These are phyloP conservation scores for Scomberomorus guttatus DNA, from an alignment of 2,797 vertebrate genomes.

Conservation along the genomic window DNA sequence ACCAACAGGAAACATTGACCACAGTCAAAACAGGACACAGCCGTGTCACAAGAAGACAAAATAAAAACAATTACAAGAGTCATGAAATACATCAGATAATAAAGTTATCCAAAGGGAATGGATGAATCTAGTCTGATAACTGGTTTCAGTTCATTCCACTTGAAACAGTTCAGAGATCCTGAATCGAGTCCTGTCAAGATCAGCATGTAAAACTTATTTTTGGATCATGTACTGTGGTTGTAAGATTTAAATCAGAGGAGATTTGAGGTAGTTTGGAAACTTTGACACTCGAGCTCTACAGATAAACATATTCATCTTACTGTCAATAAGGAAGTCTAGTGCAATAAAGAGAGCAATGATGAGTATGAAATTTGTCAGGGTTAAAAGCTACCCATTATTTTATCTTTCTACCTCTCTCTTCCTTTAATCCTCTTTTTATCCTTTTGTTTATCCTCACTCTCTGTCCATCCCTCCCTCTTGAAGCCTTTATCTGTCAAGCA, in stretches of 20 bases:
- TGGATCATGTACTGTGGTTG: neutral
- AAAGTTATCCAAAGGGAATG: neutral
- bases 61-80: neutral
- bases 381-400: neutral
- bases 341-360: neutral
- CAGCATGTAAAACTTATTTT: neutral
- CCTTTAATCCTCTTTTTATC: neutral
- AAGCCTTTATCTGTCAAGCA: constrained; percentile 25
- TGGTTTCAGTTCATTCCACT: neutral
- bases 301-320: too few species aligned
- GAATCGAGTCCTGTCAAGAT: neutral
- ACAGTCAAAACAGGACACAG: neutral
- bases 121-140: neutral
- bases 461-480: constrained; percentile 2
- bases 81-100: neutral
- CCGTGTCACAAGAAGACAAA: too few species aligned
- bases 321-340: neutral
- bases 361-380: neutral
- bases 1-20: neutral
- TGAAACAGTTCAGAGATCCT: neutral
- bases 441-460: neutral
- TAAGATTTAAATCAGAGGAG: neutral
- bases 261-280: neutral
- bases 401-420: neutral
- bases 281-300: neutral